Evolutionary conservation across 2,797 vertebrate species (phyloP).

Genomic region (Mallotus villosus): DNA sequence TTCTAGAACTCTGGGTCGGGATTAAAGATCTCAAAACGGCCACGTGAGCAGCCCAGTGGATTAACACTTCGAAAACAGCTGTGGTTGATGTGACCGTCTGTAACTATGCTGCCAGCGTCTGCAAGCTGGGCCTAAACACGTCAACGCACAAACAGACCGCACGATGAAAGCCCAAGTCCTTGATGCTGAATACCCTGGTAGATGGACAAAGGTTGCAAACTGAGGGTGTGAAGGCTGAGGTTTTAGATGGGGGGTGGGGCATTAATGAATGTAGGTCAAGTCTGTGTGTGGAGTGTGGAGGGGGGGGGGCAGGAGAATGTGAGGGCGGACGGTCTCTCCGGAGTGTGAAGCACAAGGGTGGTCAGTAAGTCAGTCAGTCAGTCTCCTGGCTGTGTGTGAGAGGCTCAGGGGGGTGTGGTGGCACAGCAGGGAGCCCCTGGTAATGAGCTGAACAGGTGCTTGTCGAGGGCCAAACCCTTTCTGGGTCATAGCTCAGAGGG

Average conservation of each 20-base stretch:
- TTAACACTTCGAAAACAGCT: not conserved
- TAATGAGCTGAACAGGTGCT: slow-evolving; percentile 39
- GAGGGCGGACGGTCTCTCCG: not conserved
- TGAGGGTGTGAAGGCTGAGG: slow-evolving; percentile 55
- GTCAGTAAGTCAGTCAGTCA: slow-evolving; percentile 10
- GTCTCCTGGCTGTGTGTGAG: not conserved
- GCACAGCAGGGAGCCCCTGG: slow-evolving; percentile 8
- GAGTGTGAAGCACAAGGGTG: slow-evolving; percentile 9
- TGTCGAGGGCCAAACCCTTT: not conserved
- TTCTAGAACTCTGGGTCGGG: slow-evolving; percentile 34
- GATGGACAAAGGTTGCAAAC: slow-evolving; percentile 40
- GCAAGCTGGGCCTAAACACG: too few species aligned
- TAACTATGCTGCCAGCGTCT: not conserved
- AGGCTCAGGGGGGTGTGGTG: not conserved
- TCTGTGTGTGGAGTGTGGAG: slow-evolving; percentile 40
- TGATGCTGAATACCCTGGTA: slow-evolving; percentile 18
- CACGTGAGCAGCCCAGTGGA: not conserved
- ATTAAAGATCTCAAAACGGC: slow-evolving; percentile 29
- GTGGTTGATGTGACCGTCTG: too few species aligned
- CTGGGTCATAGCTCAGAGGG: not conserved
- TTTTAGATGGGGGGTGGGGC: slow-evolving; percentile 45
- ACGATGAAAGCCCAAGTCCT: not conserved
- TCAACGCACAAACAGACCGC: too few species aligned
- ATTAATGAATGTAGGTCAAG: slow-evolving; percentile 66
- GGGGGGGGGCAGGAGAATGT: slow-evolving; percentile 26